These are phyloP conservation scores for Andrena trimmerana DNA, from an alignment of 2,888 invertebrate genomes.

Conservation along the genomic window DNA sequence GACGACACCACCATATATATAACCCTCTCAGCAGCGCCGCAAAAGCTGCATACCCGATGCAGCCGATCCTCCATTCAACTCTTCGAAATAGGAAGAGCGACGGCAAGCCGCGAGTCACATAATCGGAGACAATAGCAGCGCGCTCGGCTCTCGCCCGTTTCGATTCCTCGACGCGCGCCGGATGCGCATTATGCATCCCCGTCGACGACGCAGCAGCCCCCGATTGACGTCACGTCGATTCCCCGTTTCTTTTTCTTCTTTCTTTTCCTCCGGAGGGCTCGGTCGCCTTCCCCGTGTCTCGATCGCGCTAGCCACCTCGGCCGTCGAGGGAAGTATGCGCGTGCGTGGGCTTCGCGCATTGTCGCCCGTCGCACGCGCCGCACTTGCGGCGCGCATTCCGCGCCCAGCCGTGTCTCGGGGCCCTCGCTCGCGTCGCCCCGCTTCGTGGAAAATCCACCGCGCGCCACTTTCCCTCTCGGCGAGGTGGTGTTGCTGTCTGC, in stretches of 20 bases:
- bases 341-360: not conserved
- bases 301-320: not conserved
- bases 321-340: conserved; percentile 29
- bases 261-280: not conserved
- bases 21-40: no score
- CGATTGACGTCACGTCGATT: conserved; percentile 57
- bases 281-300: not conserved
- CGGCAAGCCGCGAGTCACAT: conserved; percentile 6
- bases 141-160: conserved; percentile 1
- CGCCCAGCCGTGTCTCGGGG: conserved; percentile 13
- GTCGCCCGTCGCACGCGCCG: conserved; percentile 2
- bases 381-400: conserved; percentile 57
- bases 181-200: conserved; percentile 57
- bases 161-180: conserved; percentile 47
- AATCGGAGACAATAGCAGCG: conserved; percentile 39
- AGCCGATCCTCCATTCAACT: not conserved
- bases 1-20: no score
- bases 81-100: conserved; percentile 3
- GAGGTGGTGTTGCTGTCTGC: conserved; percentile 19
- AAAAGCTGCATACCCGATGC: no score
- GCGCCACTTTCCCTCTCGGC: conserved; percentile 64
- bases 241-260: conserved; percentile 7
- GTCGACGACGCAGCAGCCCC: conserved; percentile 45
- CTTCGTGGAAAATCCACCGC: conserved; percentile 41
- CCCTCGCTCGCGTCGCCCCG: not conserved